These are phyloP conservation scores for Peucedramus taeniatus DNA, from an alignment of 2,113 vertebrate genomes.

Conservation along the genomic window DNA sequence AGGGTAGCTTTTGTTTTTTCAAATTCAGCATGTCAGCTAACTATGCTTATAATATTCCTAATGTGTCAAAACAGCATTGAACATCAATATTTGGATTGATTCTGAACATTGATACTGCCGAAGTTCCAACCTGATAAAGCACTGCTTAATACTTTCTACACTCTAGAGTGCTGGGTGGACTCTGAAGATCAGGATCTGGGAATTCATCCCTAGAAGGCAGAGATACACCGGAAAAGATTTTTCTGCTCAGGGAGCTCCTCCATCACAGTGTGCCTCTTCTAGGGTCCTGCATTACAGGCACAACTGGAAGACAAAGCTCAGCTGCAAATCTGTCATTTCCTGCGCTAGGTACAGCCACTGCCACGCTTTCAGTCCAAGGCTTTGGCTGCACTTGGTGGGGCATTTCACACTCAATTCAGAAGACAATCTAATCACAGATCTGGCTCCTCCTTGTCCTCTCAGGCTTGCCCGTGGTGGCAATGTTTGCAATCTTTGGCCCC, in stretches of 20 bases:
- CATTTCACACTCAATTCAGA: background rate
- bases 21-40: background rate
- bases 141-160: background rate
- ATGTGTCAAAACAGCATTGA: background rate
- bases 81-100: background rate
- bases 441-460: background rate
- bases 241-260: background rate
- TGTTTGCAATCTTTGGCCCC: background rate
- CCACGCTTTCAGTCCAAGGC: background rate
- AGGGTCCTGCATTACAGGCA: background rate
- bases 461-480: background rate
- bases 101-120: background rate
- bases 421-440: background rate
- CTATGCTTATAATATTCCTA: background rate
- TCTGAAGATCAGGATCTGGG: background rate
- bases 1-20: background rate
- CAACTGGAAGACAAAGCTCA: background rate
- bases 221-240: background rate
- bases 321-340: background rate
- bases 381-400: background rate
- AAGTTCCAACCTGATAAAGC: background rate
- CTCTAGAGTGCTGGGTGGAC: background rate
- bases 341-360: background rate
- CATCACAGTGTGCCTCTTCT: background rate
- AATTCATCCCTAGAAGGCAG: background rate